Evolutionary conservation across 2,888 invertebrate species (phyloP), one percentile per base, ranked within the genome.

Genomic region (Leucoma salicis): DNA sequence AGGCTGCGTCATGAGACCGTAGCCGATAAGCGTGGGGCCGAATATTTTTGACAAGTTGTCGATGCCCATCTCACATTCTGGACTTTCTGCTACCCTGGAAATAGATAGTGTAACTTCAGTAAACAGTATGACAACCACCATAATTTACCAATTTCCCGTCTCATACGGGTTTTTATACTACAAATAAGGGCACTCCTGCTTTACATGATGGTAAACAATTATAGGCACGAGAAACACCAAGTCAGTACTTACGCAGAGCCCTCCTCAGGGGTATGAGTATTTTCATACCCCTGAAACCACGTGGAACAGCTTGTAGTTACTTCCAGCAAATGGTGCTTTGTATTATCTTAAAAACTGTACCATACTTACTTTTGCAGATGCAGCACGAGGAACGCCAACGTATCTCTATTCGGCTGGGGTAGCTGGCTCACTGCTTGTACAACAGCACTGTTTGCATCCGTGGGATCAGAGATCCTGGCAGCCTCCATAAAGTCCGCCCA

Each of bases 1-100:
- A 12, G 93, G 91, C 54, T 93, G 92, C 0, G 94, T 94, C 72
- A 96, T 94, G 67, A 96, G 93, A 0, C 93, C 93, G 10, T 95
- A 97, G 0, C 99, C 99, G 14, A 99, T 95, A 36, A 99, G 91
- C 0, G 98, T 98, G 1, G 99, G 99, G 0, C 96, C 99, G 82
- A 99, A 97, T 18, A 99, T 93, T 72, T 95, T 95, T 0, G 98
- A 94, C 61, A 99, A 88, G 86, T 98, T 99, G 53, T 93, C 92
- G 14, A 94, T 89, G 0, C 96, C 95, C 99, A 99, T 99, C 89
- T 96, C 96, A 57, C 97, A 96, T 36, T 95, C 96, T 0, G 92
- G 91, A 53, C 94, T 93, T 56, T 95, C 94, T 0, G 97, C 93
- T 45, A 98, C 94, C 65, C 97, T 96, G 78, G 0, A 16, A 42